These are phyloP conservation scores for Dolichopus griseipennis DNA, from an alignment of 2,888 invertebrate species.

Conservation along the genomic window DNA sequence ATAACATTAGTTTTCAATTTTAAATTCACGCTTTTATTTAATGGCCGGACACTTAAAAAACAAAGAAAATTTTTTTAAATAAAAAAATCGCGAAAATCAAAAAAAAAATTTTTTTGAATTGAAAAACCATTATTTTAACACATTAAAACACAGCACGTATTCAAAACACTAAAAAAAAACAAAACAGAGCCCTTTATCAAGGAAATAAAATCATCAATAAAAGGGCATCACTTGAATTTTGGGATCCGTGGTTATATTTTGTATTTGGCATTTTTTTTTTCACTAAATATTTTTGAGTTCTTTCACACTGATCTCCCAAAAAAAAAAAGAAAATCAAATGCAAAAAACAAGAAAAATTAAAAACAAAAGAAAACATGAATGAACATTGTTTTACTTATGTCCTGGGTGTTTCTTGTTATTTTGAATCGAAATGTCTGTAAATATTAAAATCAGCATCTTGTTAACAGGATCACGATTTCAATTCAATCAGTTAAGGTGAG, in stretches of 20 bases:
- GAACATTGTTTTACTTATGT: not conserved
- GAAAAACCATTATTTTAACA: too few species aligned
- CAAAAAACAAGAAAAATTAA: not conserved
- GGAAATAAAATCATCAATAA: not conserved
- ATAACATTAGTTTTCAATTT: too few species aligned
- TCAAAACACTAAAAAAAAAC: too few species aligned
- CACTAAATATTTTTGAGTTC: not conserved
- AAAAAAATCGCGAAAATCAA: too few species aligned
- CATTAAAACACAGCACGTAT: too few species aligned
- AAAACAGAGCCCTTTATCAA: not conserved
- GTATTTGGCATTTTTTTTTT: not conserved
- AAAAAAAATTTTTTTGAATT: too few species aligned
- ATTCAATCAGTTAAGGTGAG: slow-evolving; percentile 6
- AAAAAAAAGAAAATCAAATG: not conserved
- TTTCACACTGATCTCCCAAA: not conserved
- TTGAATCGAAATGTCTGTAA: not conserved
- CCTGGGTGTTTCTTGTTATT: not conserved
- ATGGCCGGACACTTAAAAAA: too few species aligned
- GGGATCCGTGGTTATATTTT: too few species aligned
- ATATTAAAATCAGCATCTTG: slow-evolving; percentile 3
- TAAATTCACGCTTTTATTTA: too few species aligned
- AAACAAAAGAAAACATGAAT: not conserved
- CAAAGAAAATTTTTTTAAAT: too few species aligned
- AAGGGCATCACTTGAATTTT: not conserved
- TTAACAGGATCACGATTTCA: slow-evolving; percentile 2